Evolutionary conservation across 2,797 vertebrate species (phyloP), one percentile per base, ranked within the genome.

Genomic region (Atherinosoma microstoma): DNA sequence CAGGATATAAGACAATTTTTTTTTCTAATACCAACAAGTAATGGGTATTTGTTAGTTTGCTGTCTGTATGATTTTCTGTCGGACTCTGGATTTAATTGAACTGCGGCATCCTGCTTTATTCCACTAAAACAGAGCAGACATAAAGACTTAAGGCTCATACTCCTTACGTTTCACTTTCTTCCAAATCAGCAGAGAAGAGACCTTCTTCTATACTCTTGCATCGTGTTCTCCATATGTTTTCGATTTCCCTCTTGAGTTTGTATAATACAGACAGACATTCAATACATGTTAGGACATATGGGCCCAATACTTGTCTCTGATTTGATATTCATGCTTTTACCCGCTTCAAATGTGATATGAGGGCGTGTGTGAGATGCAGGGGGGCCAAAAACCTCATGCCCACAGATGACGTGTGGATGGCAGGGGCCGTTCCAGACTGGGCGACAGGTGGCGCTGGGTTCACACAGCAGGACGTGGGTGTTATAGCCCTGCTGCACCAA

Each of bases 391-490:
- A 61, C 75, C 70, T 78, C 18, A n/a, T 82, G 77, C 79, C 72
- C 82, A 86, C 88, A 88, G 78, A 90, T 89, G 90, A 91, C 62
- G 75, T 80, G 81, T 76, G 64, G 76, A 79, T 84, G 85, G 83
- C 84, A 82, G 53, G 67, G 84, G 78, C 85, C 85, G 79, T 79
- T 84, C 80, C 94, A 94, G 90, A 89, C 90, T 82, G 89, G 86
- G 86, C 84, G 60, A 94, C 95, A 95, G 94, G 93, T 95, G 94
- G 94, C 79, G 74, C 88, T 85, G 83, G 87, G 91, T 92, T 93
- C 88, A 91, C 87, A 64, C 93, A 93, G 93, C 87, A 86, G 89
- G 87, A 65, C 84, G 93, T 94, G 93, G 93, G 94, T 93, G 92
- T 91, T 75, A 40, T 83, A 83, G 75, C 81, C 84, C 88, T 85